Base-by-base conservation (phyloP, 2,797 vertebrate genomes). In the Ateles fusciceps region DNA sequence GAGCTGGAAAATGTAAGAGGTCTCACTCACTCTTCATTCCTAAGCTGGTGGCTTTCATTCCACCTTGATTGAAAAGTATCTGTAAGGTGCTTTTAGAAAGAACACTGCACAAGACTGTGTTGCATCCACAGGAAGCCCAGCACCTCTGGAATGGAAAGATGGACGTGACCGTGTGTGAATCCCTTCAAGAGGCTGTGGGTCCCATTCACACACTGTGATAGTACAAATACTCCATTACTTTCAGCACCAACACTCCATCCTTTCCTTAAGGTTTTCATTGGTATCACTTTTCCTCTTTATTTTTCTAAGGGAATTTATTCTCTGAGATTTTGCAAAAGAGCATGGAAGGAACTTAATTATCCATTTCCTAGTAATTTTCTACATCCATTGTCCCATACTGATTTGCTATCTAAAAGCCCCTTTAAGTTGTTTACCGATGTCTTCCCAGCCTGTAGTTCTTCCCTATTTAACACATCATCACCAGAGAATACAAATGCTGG, bases 91-190 rank as follows among this genome's bases (percentile, higher is more conserved):
- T 57, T 36, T 46, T 10, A 52, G 48, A 55, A 57, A 72, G 71
- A 46, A 50, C 46, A 22, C 39, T 14, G 8, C 50, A n/a, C n/a
- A 6, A 5, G 12, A 36, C 3, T 22, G 57, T 22, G 26, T 10
- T 3, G 8, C 17, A 13, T 22, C 0, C 3, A 12, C 12, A 4
- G 3, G 39, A 90, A 52, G 19, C 4, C 8, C 57, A 5, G 48
- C 0, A 7, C 7, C 50, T 72, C 44, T 4, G 4, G 24, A n/a
- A 21, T 50, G 15, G 22, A 22, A 22, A 22, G 15, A 14, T 36
- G 10, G 42, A 11, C 0, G 36, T 3, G 13, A 13, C 10, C 9
- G 0, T 0, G 2, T 0, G 12, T 12, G 8, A 26, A 4, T 12
- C 33, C 11, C 33, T 28, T 19, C 10, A 1, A 39, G 26, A n/a